phyloP scores from a whole-genome alignment of 1,140 invertebrate species.

The Temnothorax nylanderi region DNA sequence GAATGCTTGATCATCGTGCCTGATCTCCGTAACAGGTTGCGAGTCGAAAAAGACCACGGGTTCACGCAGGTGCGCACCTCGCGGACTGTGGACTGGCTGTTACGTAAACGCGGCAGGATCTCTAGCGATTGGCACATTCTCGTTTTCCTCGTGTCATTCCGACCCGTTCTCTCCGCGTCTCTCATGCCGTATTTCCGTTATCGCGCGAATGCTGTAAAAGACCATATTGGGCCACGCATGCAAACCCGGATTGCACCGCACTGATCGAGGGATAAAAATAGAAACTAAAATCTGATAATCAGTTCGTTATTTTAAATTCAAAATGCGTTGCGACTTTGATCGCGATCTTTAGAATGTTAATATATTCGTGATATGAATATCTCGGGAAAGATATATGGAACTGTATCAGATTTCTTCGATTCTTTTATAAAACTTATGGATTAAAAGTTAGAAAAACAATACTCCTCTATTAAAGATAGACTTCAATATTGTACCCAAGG shows the following conservation, averaged over 20 bases:
- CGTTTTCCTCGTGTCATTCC: slow-evolving; percentile 38
- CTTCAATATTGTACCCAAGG: background rate
- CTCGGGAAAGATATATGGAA: background rate
- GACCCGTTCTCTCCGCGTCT: slow-evolving; percentile 12
- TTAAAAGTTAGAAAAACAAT: background rate
- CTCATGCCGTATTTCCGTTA: slow-evolving; percentile 25
- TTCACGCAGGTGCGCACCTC: slow-evolving; percentile 66
- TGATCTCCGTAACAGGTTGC: slow-evolving; percentile 26
- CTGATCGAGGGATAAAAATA: background rate
- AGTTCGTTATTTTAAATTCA: background rate
- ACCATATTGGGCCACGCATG: background rate
- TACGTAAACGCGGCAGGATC: slow-evolving; percentile 66
- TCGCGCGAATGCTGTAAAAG: slow-evolving; percentile 4
- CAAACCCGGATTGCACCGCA: background rate
- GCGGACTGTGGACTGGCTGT: slow-evolving; percentile 64
- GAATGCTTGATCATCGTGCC: slow-evolving; percentile 29
- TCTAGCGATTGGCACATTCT: slow-evolving; percentile 31
- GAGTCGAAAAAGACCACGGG: slow-evolving; percentile 54
- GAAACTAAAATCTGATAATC: background rate
- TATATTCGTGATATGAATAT: background rate
- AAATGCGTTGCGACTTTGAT: background rate
- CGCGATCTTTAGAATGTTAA: background rate
- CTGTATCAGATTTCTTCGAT: background rate
- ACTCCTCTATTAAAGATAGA: background rate
- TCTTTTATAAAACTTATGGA: background rate